These are phyloP conservation scores for Polydrusus pterygomalis DNA, from an alignment of 2,888 invertebrate genomes.

Conservation along the genomic window DNA sequence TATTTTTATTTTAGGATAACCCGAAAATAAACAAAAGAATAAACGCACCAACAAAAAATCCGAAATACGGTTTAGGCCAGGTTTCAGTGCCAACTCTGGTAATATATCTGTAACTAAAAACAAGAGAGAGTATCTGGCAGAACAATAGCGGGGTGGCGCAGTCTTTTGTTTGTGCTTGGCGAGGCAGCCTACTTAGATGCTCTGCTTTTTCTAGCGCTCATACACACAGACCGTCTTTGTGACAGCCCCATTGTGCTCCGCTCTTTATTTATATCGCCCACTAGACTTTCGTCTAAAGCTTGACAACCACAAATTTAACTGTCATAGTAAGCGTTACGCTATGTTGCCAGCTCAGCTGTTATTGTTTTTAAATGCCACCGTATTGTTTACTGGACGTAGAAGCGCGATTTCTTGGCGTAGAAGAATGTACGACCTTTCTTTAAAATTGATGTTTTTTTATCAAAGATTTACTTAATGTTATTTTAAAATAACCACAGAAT, in stretches of 20 bases:
- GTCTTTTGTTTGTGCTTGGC: constrained; percentile 50
- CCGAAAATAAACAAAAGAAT: neutral
- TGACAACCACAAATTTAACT: too few relatives aligned
- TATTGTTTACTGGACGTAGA: too few relatives aligned
- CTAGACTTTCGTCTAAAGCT: constrained; percentile 6
- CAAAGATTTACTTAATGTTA: too few relatives aligned
- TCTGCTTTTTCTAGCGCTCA: constrained; percentile 49
- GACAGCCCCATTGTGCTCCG: constrained; percentile 45
- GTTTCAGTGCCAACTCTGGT: constrained; percentile 54
- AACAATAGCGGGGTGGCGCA: constrained; percentile 48
- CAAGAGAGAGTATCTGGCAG: constrained; percentile 45
- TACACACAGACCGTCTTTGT: constrained; percentile 45
- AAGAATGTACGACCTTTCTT: too few relatives aligned
- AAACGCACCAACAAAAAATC: constrained; percentile 3
- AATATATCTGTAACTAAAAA: constrained; percentile 49
- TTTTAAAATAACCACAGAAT: too few relatives aligned
- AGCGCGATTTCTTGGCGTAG: too few relatives aligned
- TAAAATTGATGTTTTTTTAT: too few relatives aligned
- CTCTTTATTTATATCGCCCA: constrained; percentile 53
- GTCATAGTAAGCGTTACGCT: too few relatives aligned
- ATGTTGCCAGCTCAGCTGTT: too few relatives aligned
- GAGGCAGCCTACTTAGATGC: constrained; percentile 54
- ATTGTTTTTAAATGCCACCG: too few relatives aligned
- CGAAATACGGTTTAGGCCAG: constrained; percentile 1
- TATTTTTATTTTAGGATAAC: neutral